A percentile compares a stretch with the other conserved stretches of the same genome.
Conservation (phyloP, 1,140 invertebrate species). For the Octopus sinensis region DNA sequence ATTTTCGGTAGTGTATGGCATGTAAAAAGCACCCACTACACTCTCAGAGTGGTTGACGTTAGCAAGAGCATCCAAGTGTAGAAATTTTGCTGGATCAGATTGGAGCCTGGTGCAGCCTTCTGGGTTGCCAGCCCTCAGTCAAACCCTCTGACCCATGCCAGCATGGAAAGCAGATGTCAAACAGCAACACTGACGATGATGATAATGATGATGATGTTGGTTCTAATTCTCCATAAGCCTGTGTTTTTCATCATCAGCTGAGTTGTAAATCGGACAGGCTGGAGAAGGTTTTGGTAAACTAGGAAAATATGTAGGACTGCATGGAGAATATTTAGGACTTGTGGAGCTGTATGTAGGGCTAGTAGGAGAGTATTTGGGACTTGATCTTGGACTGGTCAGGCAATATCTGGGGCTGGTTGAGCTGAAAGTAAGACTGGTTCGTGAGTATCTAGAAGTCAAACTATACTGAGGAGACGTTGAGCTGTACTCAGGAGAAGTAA, state of each 20-base stretch:
- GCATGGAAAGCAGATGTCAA: too few relatives aligned
- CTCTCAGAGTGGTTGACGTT: too few relatives aligned
- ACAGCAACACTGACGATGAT: too few relatives aligned
- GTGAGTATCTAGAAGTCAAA: conserved; percentile 65
- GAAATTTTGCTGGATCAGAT: too few relatives aligned
- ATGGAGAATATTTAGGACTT: conserved; percentile 69
- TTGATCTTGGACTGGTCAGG: conserved; percentile 14
- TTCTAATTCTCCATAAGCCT: too few relatives aligned
- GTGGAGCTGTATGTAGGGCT: conserved; percentile 55
- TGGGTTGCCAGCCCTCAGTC: too few relatives aligned
- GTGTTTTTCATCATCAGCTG: conserved; percentile 40
- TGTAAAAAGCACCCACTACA: too few relatives aligned
- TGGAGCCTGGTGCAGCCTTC: too few relatives aligned
- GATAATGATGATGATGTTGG: too few relatives aligned
- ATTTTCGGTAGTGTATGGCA: too few relatives aligned
- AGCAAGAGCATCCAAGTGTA: too few relatives aligned
- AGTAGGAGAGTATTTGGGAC: conserved; percentile 51
- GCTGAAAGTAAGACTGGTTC: conserved; percentile 69
- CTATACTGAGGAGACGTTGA: conserved; percentile 70
- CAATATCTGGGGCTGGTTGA: conserved; percentile 60
- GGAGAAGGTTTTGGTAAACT: conserved; percentile 67
- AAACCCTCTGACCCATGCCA: too few relatives aligned
- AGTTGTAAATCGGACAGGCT: conserved; percentile 76
- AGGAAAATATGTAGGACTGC: conserved; percentile 61
- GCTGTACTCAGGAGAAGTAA: conserved; percentile 58